phyloP scores from a whole-genome alignment of 1,140 invertebrate species.

The Eupeodes corollae region DNA sequence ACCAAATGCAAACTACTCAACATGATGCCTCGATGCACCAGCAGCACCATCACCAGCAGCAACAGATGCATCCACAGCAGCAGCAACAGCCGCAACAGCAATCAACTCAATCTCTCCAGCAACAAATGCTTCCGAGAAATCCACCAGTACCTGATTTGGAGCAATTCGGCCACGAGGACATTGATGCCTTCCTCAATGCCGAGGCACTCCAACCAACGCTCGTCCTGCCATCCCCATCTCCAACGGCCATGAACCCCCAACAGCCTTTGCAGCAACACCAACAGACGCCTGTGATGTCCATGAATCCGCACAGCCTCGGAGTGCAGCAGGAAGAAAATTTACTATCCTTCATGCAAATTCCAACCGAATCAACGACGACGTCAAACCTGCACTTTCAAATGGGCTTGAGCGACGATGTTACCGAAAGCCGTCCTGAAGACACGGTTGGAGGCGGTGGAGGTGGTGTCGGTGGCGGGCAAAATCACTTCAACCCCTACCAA shows the following conservation, averaged over 20 bases:
- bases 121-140: constrained; percentile 16
- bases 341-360: constrained; percentile 32
- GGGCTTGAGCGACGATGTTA: constrained; percentile 30
- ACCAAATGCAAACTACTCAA: background rate
- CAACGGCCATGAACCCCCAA: constrained; percentile 2
- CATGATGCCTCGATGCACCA: background rate
- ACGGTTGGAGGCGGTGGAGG: constrained; percentile 3
- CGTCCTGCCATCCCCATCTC: constrained; percentile 5
- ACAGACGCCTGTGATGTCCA: background rate
- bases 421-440: constrained; percentile 24
- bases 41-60: constrained; percentile 6
- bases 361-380: constrained; percentile 23
- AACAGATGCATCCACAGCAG: constrained; percentile 4
- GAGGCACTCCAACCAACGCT: constrained; percentile 13
- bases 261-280: constrained; percentile 15
- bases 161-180: constrained; percentile 22
- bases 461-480: constrained; percentile 1
- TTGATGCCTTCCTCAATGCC: constrained; percentile 29
- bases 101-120: constrained; percentile 1
- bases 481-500: constrained; percentile 4
- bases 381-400: constrained; percentile 27
- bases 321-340: constrained; percentile 25
- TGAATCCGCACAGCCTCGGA: constrained; percentile 13
- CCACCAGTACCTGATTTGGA: constrained; percentile 6
- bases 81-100: constrained; percentile 12